Percentiles rank a stretch among this genome's conserved stretches.
Evolutionary conservation across 1,140 invertebrate species (phyloP).

Genomic region (Monomorium pharaonis): DNA sequence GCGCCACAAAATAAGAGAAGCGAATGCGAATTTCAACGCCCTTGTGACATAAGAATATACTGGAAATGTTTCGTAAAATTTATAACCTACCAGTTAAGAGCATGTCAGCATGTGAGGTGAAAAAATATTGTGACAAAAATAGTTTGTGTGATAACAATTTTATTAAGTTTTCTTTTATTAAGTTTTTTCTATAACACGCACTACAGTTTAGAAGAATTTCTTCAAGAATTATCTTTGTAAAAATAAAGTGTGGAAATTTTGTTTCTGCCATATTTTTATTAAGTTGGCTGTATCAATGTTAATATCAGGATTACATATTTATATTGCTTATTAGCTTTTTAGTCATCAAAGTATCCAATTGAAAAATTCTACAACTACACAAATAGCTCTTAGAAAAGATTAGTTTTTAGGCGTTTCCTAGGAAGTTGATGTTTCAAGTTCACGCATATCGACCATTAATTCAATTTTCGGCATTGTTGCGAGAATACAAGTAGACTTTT

Average conservation of each 20-base stretch:
- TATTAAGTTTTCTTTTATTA: no score
- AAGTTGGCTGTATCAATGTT: neutral
- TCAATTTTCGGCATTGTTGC: neutral
- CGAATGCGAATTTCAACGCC: conserved; percentile 29
- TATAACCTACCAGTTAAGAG: neutral
- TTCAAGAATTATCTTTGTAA: neutral
- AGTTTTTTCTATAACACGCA: no score
- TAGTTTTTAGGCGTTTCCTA: neutral
- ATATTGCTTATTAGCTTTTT: neutral
- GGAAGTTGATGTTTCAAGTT: no score
- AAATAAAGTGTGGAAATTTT: neutral
- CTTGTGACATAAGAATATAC: conserved; percentile 25
- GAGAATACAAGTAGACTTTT: neutral
- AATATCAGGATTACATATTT: neutral
- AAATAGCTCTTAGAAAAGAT: neutral
- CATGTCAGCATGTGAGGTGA: neutral
- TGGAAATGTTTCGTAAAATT: conserved; percentile 15
- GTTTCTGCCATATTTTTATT: neutral
- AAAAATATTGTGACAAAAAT: neutral
- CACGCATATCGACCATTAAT: neutral
- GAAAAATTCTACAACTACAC: neutral
- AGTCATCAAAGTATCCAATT: neutral
- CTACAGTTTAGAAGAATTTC: neutral
- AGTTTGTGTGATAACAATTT: neutral
- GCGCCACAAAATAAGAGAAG: conserved; percentile 27